Evolutionary conservation across 2,797 vertebrate species (phyloP).

Genomic region (Thaleichthys pacificus): DNA sequence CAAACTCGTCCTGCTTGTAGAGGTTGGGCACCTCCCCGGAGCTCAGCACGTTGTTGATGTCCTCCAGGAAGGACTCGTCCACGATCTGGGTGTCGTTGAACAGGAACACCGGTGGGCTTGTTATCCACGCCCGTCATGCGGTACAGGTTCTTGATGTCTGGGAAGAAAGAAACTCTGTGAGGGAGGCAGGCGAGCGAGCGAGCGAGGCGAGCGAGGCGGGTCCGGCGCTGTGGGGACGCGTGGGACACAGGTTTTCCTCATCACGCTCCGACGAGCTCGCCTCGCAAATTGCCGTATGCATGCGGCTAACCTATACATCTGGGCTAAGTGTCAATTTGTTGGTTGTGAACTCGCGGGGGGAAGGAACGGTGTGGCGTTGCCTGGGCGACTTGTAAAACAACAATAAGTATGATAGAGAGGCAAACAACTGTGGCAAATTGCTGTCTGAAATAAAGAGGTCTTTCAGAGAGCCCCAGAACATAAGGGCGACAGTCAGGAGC

Average conservation of each 20-base stretch:
- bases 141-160: slow-evolving; percentile 89
- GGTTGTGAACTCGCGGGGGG: slow-evolving; percentile 31
- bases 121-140: slow-evolving; percentile 81
- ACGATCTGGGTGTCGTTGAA: slow-evolving; percentile 86
- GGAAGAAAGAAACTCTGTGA: not conserved
- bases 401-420: slow-evolving; percentile 48
- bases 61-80: slow-evolving; percentile 84
- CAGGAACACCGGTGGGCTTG: slow-evolving; percentile 84
- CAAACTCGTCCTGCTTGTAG: slow-evolving; percentile 86
- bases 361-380: slow-evolving; percentile 25
- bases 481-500: slow-evolving; percentile 50
- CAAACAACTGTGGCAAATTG: slow-evolving; percentile 63
- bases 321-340: slow-evolving; percentile 39
- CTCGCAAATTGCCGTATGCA: too few species aligned
- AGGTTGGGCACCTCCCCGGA: slow-evolving; percentile 90
- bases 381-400: slow-evolving; percentile 33
- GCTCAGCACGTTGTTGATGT: slow-evolving; percentile 89
- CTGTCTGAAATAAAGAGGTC: slow-evolving; percentile 46
- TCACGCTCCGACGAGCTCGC: not conserved
- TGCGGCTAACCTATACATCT: not conserved
- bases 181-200: too few species aligned
- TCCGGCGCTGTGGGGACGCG: too few species aligned
- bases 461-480: slow-evolving; percentile 58
- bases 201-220: too few species aligned
- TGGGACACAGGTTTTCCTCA: too few species aligned